Conservation (phyloP, 2,797 vertebrate species). For the Pantherophis vulpinus region DNA sequence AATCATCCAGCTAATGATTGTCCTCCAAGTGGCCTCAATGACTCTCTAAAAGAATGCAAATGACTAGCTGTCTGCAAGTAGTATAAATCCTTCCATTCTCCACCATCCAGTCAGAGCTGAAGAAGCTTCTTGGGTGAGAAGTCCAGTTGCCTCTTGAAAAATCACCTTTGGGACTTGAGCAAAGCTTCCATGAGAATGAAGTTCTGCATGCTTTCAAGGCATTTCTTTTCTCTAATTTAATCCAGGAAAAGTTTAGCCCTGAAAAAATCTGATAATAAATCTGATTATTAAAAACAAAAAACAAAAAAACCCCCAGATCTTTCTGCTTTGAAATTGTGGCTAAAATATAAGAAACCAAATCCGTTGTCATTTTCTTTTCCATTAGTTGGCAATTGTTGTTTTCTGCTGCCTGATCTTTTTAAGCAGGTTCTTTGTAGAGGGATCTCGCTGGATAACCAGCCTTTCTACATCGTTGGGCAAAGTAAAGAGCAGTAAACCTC, state of each 20-base stretch:
- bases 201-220: not conserved
- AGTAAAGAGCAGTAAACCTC: not conserved
- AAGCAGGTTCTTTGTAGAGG: not conserved
- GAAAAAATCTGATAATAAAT: no score
- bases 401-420: constrained; percentile 17
- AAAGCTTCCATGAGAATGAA: not conserved
- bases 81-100: not conserved
- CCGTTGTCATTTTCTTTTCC: not conserved
- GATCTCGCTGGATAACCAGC: not conserved
- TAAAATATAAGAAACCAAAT: not conserved
- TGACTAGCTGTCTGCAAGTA: not conserved
- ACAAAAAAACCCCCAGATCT: not conserved
- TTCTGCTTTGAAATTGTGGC: not conserved
- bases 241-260: not conserved
- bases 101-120: not conserved
- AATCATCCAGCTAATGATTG: not conserved
- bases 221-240: not conserved
- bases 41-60: not conserved
- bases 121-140: not conserved
- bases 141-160: not conserved
- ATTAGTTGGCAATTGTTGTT: not conserved
- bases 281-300: no score
- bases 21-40: not conserved
- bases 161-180: not conserved
- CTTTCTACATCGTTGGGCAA: not conserved